Conservation (phyloP, 2,797 vertebrate species). For the Lophius americanus region DNA sequence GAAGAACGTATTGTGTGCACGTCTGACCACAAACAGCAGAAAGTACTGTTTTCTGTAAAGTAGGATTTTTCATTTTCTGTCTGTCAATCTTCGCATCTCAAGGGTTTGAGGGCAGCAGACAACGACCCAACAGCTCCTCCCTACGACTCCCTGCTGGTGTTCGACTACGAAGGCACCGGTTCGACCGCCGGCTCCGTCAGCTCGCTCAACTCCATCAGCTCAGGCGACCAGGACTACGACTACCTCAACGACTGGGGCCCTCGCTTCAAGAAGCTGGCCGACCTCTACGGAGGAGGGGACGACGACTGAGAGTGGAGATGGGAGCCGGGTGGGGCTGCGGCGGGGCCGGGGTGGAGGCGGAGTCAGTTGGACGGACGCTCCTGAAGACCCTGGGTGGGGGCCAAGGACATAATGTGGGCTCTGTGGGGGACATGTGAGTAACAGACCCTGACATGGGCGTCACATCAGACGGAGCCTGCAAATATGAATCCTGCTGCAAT, state of each 20-base stretch:
- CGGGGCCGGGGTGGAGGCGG: slow-evolving; percentile 53
- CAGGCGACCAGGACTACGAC: slow-evolving; percentile 96
- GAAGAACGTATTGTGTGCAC: neutral
- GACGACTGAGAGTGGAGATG: slow-evolving; percentile 86
- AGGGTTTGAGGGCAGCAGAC: slow-evolving; percentile 95
- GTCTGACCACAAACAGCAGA: neutral
- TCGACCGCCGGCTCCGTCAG: slow-evolving; percentile 96
- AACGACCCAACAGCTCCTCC: slow-evolving; percentile 97
- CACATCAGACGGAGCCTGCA: slow-evolving; percentile 49
- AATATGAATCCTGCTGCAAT: slow-evolving; percentile 59
- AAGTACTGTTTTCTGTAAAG: neutral
- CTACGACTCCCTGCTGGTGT: slow-evolving; percentile 95
- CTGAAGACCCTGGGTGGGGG: slow-evolving; percentile 37
- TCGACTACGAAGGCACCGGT: slow-evolving; percentile 97
- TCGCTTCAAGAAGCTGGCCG: slow-evolving; percentile 97
- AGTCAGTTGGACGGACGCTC: slow-evolving; percentile 53
- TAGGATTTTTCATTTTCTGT: neutral
- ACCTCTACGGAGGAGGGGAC: slow-evolving; percentile 95
- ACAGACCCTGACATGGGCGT: slow-evolving; percentile 54
- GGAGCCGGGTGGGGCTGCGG: slow-evolving; percentile 47
- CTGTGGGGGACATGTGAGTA: slow-evolving; percentile 53
- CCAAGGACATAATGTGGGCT: slow-evolving; percentile 42
- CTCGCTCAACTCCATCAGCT: slow-evolving; percentile 95
- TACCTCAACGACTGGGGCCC: slow-evolving; percentile 99
- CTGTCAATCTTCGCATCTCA: slow-evolving; percentile 28